Conservation (phyloP, 1,140 invertebrate species). For the Nautilus pompilius region DNA sequence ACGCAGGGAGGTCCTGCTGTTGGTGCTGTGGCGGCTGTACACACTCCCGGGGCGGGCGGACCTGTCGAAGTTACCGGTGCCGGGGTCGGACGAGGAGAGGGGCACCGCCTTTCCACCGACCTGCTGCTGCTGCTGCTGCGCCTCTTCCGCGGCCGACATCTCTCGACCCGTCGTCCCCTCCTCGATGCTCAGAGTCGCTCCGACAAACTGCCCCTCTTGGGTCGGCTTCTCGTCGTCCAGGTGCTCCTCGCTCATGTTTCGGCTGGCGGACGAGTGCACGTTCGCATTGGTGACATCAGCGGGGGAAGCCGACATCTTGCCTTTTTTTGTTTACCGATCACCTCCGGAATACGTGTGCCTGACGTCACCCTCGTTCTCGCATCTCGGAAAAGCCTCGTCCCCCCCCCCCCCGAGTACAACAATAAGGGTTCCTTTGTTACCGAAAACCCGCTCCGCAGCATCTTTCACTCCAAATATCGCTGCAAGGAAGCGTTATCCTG, state of each 20-base stretch:
- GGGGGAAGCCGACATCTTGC: too few relatives aligned
- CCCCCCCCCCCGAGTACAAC: too few relatives aligned
- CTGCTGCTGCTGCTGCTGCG: slow-evolving; percentile 8
- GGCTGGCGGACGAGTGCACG: too few relatives aligned
- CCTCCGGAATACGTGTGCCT: too few relatives aligned
- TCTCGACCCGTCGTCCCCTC: slow-evolving; percentile 4
- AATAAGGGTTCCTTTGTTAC: too few relatives aligned
- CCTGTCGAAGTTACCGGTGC: slow-evolving; percentile 8
- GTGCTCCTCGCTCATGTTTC: slow-evolving; percentile 7
- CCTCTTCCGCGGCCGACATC: slow-evolving; percentile 12
- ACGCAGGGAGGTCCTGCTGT: slow-evolving; percentile 29
- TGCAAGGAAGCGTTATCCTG: too few relatives aligned
- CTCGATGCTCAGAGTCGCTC: slow-evolving; percentile 34
- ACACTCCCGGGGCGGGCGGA: slow-evolving; percentile 36
- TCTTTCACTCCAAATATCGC: too few relatives aligned
- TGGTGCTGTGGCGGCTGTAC: slow-evolving; percentile 24
- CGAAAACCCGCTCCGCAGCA: too few relatives aligned
- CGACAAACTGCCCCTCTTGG: slow-evolving; percentile 23
- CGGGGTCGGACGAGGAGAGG: neutral
- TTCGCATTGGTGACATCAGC: too few relatives aligned
- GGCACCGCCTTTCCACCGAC: neutral
- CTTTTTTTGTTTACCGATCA: too few relatives aligned
- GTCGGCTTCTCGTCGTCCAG: slow-evolving; percentile 30
- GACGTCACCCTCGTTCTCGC: too few relatives aligned
- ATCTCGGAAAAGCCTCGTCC: too few relatives aligned